Evolutionary conservation across 2,113 vertebrate genomes (phyloP).

Genomic region (Ariopsis seemanni): DNA sequence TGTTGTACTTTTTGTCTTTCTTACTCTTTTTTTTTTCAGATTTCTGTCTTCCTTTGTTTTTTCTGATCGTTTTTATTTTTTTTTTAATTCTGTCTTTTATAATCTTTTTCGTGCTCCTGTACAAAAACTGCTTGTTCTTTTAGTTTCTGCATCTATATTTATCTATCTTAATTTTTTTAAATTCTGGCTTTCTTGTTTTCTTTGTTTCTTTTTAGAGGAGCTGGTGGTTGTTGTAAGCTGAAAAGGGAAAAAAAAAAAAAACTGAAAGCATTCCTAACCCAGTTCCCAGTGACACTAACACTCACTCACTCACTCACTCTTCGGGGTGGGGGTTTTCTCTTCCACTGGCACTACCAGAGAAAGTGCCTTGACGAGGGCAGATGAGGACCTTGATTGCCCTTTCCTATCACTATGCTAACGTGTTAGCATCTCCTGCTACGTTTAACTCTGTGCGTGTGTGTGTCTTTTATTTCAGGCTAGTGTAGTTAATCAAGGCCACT

Average conservation of each 20-base stretch:
- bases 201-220: neutral
- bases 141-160: neutral
- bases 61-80: neutral
- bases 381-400: neutral
- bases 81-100: neutral
- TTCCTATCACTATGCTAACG: neutral
- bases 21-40: no score
- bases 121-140: neutral
- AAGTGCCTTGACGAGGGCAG: slow-evolving; percentile 12
- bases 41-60: neutral
- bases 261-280: slow-evolving; percentile 9
- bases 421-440: neutral
- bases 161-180: neutral
- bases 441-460: neutral
- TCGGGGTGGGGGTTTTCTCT: neutral
- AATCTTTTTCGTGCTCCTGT: neutral
- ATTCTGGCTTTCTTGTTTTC: neutral
- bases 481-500: neutral
- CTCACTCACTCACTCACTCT: neutral
- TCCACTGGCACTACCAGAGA: slow-evolving; percentile 11
- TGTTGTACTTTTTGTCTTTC: no score
- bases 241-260: neutral
- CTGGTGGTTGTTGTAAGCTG: neutral
- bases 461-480: neutral
- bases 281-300: neutral